A percentile compares a stretch with the other conserved stretches of the same genome.
phyloP scores from a whole-genome alignment of 2,797 vertebrate genomes.

The Molossus molossus region DNA sequence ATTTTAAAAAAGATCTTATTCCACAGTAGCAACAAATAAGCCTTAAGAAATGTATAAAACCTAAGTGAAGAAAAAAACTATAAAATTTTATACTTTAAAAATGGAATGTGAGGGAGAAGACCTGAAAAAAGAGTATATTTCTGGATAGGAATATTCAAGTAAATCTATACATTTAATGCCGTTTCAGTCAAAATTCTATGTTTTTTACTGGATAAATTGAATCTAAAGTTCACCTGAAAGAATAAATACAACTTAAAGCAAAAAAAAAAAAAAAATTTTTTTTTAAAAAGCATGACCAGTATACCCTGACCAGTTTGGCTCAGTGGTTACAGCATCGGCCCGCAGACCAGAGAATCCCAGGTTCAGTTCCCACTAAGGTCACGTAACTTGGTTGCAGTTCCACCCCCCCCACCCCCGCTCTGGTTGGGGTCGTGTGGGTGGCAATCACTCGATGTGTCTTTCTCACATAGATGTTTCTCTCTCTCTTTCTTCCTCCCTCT shows the following conservation, averaged over 20 bases:
- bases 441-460: too few species aligned
- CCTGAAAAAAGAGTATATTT: background rate
- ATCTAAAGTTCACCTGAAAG: background rate
- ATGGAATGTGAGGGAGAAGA: background rate
- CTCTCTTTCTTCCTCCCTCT: too few species aligned
- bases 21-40: constrained; percentile 22
- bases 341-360: background rate
- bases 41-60: background rate
- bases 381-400: too few species aligned
- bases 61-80: constrained; percentile 14
- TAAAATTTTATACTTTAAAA: constrained; percentile 7
- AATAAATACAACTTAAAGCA: constrained; percentile 12
- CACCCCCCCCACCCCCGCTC: too few species aligned
- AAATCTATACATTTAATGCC: background rate
- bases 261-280: background rate
- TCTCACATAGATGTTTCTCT: too few species aligned
- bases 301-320: background rate
- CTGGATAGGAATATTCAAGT: constrained; percentile 26
- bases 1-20: constrained; percentile 3
- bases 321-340: background rate
- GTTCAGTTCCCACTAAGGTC: too few species aligned
- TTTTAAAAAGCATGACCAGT: too few species aligned
- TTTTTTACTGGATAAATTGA: constrained; percentile 11
- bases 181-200: background rate
- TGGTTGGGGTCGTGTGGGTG: too few species aligned